Evolutionary conservation across 2,888 invertebrate species (phyloP), one percentile per base, ranked within the genome.

Genomic region (Copidosoma aretas): DNA sequence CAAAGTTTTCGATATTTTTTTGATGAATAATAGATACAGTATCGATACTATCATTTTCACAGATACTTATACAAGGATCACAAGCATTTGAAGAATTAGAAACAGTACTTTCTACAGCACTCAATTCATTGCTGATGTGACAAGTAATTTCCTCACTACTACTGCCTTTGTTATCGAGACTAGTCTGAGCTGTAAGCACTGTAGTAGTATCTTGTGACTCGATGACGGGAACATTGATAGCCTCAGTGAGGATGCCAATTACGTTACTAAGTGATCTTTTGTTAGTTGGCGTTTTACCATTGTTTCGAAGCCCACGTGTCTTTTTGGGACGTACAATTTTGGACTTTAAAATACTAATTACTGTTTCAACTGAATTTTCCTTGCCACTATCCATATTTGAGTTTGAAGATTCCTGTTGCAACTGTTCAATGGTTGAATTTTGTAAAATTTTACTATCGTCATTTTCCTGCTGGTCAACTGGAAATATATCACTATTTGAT

Each of bases 351-450:
- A 77, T 72, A 52, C 73, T 80, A 0, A 79, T 67, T 1, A 77
- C 69, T 1, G 79, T 76, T 46, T 82, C 83, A 4, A 80, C 70
- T 0, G 83, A 80, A 58, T 84, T 84, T 68, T 84, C 83, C 41
- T 84, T 84, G 0, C 83, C 83, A n/a, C 83, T 84, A 70, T 84
- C 83, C 61, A 81, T 76, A 46, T 82, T 78, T 0, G 83, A 82
- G 43, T 80, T 81, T 21, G 77, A 77, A 0, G 80, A 82, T 60
- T 83, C 83, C 56, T 78, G 77, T 49, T 82, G 83, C 19, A 82
- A 63, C 22, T 79, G 75, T 25, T 79, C 81, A 12, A 81, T 72
- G 58, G 70, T 78, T 51, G 78, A 53, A 58, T 77, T 78, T 43
- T 75, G 76, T 12, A 76, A 56, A 39, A 70, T 73, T 22, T 56